Conservation (phyloP, 2,888 invertebrate species). For the Tetranychus piercei region DNA sequence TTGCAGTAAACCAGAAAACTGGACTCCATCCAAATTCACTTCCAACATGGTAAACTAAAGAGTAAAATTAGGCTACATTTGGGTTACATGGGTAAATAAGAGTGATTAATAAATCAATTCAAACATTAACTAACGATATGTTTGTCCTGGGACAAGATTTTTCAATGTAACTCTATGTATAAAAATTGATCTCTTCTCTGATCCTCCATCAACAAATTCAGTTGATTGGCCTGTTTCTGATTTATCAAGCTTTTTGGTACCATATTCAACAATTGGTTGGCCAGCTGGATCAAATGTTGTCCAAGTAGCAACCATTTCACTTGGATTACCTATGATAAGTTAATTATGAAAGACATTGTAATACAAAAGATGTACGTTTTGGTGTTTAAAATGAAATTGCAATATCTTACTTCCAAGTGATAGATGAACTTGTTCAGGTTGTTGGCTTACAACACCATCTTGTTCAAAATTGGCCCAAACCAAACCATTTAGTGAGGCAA, state of each 20-base stretch:
- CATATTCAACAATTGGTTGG: conserved; percentile 26
- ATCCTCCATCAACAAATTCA: conserved; percentile 55
- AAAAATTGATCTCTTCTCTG: conserved; percentile 45
- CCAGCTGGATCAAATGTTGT: conserved; percentile 27
- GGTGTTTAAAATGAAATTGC: background rate
- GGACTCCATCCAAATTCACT: conserved; percentile 29
- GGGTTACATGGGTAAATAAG: background rate
- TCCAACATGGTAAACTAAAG: conserved; percentile 28
- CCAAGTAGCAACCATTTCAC: conserved; percentile 30
- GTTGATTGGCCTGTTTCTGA: conserved; percentile 20
- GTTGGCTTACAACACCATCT: background rate
- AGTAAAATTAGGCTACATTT: background rate
- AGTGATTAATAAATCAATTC: too few species aligned
- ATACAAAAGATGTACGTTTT: background rate
- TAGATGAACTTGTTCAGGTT: conserved; percentile 27
- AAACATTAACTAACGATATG: conserved; percentile 18
- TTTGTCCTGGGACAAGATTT: conserved; percentile 21
- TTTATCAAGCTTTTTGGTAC: conserved; percentile 19
- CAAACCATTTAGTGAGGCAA: background rate
- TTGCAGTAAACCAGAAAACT: conserved; percentile 30
- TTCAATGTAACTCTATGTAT: conserved; percentile 53
- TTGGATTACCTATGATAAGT: conserved; percentile 16
- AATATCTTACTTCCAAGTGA: conserved; percentile 26
- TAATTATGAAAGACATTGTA: background rate
- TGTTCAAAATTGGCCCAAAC: background rate